A percentile compares a stretch with the other conserved stretches of the same genome.
phyloP scores from a whole-genome alignment of 2,797 vertebrate species.

The Meda fulgida region DNA sequence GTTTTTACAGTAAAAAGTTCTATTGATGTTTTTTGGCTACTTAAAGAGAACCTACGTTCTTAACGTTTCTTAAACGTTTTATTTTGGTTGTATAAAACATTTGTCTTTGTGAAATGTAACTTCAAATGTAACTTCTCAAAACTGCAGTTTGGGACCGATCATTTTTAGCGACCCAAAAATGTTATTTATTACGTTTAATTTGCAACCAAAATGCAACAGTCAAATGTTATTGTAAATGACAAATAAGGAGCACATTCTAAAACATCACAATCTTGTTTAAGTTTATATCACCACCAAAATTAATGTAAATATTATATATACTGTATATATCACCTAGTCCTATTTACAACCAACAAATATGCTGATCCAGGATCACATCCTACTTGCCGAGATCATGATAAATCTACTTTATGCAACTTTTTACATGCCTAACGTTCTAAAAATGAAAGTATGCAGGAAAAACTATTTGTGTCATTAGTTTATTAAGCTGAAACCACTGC shows the following conservation, averaged over 20 bases:
- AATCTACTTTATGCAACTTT: neutral
- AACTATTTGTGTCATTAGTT: neutral
- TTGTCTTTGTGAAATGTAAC: neutral
- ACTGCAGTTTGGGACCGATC: neutral
- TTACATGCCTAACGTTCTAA: neutral
- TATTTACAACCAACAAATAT: neutral
- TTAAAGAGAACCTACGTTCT: neutral
- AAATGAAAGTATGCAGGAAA: slow-evolving; percentile 6
- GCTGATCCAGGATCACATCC: neutral
- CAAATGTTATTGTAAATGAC: neutral
- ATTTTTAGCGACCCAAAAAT: neutral
- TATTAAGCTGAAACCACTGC: slow-evolving; percentile 13
- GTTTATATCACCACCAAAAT: neutral
- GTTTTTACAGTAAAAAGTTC: neutral
- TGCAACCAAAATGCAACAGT: neutral
- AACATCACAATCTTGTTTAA: neutral
- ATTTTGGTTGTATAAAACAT: neutral
- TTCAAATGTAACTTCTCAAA: neutral
- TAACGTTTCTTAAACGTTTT: neutral
- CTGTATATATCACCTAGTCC: neutral
- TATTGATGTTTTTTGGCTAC: neutral
- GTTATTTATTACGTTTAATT: neutral
- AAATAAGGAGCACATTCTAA: neutral
- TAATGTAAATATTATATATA: neutral
- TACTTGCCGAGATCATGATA: neutral